Evolutionary conservation across 2,888 invertebrate genomes (phyloP), one percentile per base, ranked within the genome.

Genomic region (Meta bourneti): DNA sequence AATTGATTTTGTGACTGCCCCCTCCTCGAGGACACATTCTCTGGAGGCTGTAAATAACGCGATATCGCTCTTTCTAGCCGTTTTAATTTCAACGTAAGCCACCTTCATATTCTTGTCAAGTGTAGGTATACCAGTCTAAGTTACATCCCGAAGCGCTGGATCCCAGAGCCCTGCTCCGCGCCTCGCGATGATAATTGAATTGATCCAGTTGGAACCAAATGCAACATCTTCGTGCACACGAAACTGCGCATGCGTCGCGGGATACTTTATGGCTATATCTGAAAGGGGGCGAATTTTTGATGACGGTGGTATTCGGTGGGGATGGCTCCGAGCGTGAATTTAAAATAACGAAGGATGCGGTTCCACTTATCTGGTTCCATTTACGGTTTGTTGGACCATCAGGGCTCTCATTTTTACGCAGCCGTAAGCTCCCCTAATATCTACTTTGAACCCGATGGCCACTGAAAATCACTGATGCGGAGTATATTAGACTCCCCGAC

Each of bases 371-470:
- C 86, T 82, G 82, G 81, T 86, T 77, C 77, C 90, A 91, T 91
- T 91, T 86, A 91, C 81, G 90, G 86, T 91, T 91, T 91, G 90
- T 86, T 91, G 90, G 90, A 80, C 79, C 84, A 90, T 90, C 90
- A 85, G 51, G 85, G 61, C 90, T 74, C 84, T 80, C 90, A 90
- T 90, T 90, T 90, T 90, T 80, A 85, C 80, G 90, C 72, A 85
- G 85, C 71, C 74, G 69, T 85, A 85, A 85, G 90, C 90, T 74
- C 75, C 74, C 72, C 72, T 85, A 90, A 80, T 84, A 90, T 90
- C 51, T 88, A 88, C 81, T 80, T 81, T 72, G 74, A 61, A 81
- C 80, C 80, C 61, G 85, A 90, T 90, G 80, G 85, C 84, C 90
- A 80, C 90, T 90, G 84, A 85, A 91, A 91, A 86, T 91, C 86